Percentiles rank a stretch among this genome's conserved stretches.
Conservation (phyloP, 2,113 vertebrate genomes). For the Mesoclemmys tuberculata region DNA sequence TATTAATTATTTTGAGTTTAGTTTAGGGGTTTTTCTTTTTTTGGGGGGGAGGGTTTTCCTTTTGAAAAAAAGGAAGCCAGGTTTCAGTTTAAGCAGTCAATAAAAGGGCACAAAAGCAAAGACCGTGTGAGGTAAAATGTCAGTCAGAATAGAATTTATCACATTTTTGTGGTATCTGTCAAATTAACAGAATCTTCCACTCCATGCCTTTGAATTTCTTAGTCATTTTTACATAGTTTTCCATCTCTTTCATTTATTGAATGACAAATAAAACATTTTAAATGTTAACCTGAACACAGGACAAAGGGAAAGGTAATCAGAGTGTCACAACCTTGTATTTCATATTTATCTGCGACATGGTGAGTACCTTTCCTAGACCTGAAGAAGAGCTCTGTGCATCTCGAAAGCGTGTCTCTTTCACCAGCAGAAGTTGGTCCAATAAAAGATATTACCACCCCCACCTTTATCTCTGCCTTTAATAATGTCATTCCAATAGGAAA, state of each 20-base stretch:
- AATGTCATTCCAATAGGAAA: not conserved
- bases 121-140: conserved; percentile 43
- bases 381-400: not conserved
- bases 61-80: not conserved
- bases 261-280: not conserved
- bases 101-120: conserved; percentile 44
- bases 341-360: no score
- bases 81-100: conserved; percentile 41
- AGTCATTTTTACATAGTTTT: conserved; percentile 10
- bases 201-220: conserved; percentile 10
- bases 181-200: not conserved
- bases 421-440: not conserved
- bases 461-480: not conserved
- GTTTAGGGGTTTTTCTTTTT: conserved; percentile 51
- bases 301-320: not conserved
- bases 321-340: no score
- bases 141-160: conserved; percentile 41
- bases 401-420: not conserved
- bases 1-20: conserved; percentile 78
- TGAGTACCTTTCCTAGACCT: not conserved
- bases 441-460: not conserved
- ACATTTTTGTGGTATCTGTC: conserved; percentile 9
- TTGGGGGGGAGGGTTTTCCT: not conserved
- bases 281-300: conserved; percentile 20
- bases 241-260: not conserved